Conservation (phyloP, 2,797 vertebrate species). For the Uromys caudimaculatus region DNA sequence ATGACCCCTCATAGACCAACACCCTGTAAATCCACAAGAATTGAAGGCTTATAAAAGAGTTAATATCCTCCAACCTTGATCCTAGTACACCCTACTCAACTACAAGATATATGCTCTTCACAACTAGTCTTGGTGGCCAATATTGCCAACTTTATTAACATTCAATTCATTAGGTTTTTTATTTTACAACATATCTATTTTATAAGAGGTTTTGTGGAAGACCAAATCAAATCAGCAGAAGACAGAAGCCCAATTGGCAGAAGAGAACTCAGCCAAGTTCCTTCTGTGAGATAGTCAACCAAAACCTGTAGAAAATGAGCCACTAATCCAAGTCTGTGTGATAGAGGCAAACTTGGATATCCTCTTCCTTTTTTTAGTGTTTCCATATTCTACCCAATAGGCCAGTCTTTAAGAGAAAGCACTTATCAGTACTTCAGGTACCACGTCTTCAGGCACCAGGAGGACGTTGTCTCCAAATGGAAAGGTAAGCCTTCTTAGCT, state of each 20-base stretch:
- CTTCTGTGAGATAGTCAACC: neutral
- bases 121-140: neutral
- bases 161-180: neutral
- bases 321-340: neutral
- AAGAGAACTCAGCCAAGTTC: neutral
- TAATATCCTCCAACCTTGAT: neutral
- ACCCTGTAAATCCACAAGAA: neutral
- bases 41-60: neutral
- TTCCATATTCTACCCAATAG: neutral
- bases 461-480: neutral
- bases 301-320: neutral
- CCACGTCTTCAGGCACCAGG: neutral
- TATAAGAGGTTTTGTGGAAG: neutral
- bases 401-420: neutral
- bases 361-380: neutral
- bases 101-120: neutral
- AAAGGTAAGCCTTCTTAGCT: neutral
- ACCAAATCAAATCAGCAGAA: neutral
- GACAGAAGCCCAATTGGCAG: rapidly evolving
- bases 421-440: neutral
- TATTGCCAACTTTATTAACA: neutral
- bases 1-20: neutral
- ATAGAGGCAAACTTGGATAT: neutral
- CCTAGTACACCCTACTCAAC: neutral
- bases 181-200: neutral